Percentiles rank a stretch among this genome's conserved stretches.
Conservation (phyloP, 2,888 invertebrate species). For the Hemithea aestivaria region DNA sequence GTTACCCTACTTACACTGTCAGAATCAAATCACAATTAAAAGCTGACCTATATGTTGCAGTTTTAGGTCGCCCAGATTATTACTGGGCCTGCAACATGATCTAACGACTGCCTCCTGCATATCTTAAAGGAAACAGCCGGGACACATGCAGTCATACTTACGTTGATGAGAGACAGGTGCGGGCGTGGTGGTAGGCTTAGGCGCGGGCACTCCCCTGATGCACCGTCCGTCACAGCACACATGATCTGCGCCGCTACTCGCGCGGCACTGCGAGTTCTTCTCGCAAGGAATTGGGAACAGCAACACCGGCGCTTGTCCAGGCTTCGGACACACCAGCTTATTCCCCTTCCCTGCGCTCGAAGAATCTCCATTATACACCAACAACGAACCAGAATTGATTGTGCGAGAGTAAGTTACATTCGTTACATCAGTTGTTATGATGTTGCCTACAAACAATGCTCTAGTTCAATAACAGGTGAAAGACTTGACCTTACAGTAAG, state of each 20-base stretch:
- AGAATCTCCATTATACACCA: conserved; percentile 44
- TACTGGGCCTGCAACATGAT: no score
- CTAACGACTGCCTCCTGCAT: no score
- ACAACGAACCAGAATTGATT: conserved; percentile 36
- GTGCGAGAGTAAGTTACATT: conserved; percentile 45
- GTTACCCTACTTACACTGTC: no score
- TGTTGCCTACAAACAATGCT: conserved; percentile 44
- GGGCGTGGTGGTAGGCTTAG: conserved; percentile 68
- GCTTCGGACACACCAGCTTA: conserved; percentile 67
- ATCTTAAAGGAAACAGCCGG: no score
- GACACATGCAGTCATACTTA: no score
- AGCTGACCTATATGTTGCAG: no score
- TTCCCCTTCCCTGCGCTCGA: conserved; percentile 60
- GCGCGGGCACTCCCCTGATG: conserved; percentile 80
- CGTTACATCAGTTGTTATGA: conserved; percentile 44
- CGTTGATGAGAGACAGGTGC: conserved; percentile 64
- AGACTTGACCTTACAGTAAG: conserved; percentile 24
- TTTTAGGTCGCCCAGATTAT: no score
- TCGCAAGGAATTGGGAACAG: conserved; percentile 70
- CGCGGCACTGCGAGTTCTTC: conserved; percentile 66
- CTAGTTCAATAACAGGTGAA: conserved; percentile 41
- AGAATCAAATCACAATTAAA: no score
- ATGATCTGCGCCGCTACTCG: conserved; percentile 62
- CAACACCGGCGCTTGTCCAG: conserved; percentile 51
- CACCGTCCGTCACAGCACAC: conserved; percentile 78